Base-by-base conservation (phyloP, 2,113 vertebrate genomes). In the Tachuris rubrigastra region DNA sequence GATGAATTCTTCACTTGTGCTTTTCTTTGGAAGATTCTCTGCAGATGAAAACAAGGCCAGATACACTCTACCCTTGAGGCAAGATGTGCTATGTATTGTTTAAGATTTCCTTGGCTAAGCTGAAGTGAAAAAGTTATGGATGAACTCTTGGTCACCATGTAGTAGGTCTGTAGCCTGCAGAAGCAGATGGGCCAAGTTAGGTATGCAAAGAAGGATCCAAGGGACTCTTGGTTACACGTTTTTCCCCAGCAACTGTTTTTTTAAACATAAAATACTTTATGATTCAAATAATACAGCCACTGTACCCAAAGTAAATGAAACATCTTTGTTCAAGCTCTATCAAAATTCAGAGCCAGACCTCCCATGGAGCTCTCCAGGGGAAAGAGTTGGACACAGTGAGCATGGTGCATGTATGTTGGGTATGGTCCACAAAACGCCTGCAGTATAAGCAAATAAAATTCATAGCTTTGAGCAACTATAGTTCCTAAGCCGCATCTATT, bases 391-490 rank as follows among this genome's bases (percentile, higher is more conserved):
- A 82, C 65, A 37, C 0, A 0, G 76, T 77, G 94, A 89, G 83
- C 85, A 89, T 50, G 90, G 81, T 71, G 60, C 82, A 93, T 0
- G 0, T 56, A 67, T 52, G 50, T 42, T 71, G 44, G 42, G 35
- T 53, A 58, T 35, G 41, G 89, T 77, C 75, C 91, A 82, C 63
- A 83, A 92, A 90, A 96, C 25, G 93, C 73, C 74, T 90, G 71
- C 53, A 87, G 93, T 77, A 85, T 66, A 98, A 97, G 97, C 96
- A 21, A 96, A 95, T 94, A 89, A 95, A 91, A 91, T 47, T n/a
- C 52, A 91, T 85, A 96, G 85, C 79, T 95, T 80, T 96, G 79
- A 90, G 92, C 81, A 95, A 97, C 87, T 93, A 94, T 23, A 85
- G 86, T 96, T 90, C 85, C 76, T 73, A 90, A 97, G 94, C 93